Evolutionary conservation across 2,888 invertebrate genomes (phyloP).

Genomic region (Lycocerus yunnanus): DNA sequence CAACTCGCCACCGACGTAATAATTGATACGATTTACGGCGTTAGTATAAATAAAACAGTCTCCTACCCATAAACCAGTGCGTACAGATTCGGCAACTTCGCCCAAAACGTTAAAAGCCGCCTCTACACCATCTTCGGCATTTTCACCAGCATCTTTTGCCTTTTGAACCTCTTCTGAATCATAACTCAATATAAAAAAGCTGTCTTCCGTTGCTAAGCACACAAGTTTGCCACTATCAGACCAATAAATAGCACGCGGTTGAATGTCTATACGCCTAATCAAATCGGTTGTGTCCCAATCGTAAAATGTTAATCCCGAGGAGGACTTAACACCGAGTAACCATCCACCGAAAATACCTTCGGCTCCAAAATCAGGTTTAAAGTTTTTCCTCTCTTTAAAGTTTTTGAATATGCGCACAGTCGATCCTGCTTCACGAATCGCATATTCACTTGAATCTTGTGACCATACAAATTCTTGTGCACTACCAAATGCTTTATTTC

Average conservation of each 20-base stretch:
- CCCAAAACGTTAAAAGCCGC: conserved; percentile 97
- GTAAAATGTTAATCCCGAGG: conserved; percentile 91
- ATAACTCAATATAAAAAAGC: conserved; percentile 92
- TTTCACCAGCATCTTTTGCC: conserved; percentile 76
- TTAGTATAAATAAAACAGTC: conserved; percentile 99
- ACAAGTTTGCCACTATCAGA: conserved; percentile 93
- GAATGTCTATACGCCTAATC: conserved; percentile 95
- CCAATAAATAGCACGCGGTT: conserved; percentile 93
- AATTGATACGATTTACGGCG: conserved; percentile 94
- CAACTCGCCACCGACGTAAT: conserved; percentile 99
- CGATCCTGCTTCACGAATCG: conserved; percentile 77
- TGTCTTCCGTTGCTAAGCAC: conserved; percentile 93
- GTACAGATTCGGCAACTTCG: conserved; percentile 86
- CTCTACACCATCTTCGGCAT: conserved; percentile 91
- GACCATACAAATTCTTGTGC: conserved; percentile 99
- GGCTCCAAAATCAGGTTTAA: conserved; percentile 96
- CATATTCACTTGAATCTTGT: conserved; percentile 91
- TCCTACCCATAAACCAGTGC: conserved; percentile 96
- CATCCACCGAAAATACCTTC: conserved; percentile 70
- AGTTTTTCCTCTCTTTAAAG: conserved; percentile 95
- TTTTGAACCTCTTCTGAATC: conserved; percentile 80
- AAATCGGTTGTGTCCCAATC: conserved; percentile 96
- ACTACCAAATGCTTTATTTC: conserved; percentile 98
- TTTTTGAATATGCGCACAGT: conserved; percentile 95
- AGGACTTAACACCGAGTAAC: conserved; percentile 76